Percentiles rank a stretch among this genome's conserved stretches.
phyloP scores from a whole-genome alignment of 2,113 vertebrate genomes.

The Anhinga anhinga region DNA sequence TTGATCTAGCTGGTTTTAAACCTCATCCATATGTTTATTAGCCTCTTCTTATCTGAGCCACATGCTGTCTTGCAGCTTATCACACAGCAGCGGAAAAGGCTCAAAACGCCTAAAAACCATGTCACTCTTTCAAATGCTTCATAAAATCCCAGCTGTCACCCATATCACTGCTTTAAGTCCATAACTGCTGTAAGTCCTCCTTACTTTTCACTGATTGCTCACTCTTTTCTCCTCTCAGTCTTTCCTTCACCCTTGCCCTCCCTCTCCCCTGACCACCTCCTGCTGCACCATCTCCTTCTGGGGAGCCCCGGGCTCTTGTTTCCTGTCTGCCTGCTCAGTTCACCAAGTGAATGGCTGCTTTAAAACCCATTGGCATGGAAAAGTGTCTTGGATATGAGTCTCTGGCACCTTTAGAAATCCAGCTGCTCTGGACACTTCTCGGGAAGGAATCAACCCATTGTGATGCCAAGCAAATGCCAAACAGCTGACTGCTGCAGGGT shows the following conservation, averaged over 20 bases:
- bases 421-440: background rate
- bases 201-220: background rate
- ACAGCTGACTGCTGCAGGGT: background rate
- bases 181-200: background rate
- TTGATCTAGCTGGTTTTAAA: slow-evolving; percentile 30
- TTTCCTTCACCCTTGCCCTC: background rate
- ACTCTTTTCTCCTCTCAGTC: background rate
- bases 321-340: background rate
- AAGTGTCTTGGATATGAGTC: background rate
- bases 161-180: background rate
- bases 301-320: background rate
- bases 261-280: background rate
- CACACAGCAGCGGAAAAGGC: background rate
- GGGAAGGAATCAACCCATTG: background rate
- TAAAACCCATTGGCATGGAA: background rate
- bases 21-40: slow-evolving; percentile 48
- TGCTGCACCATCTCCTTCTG: background rate
- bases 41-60: slow-evolving; percentile 4
- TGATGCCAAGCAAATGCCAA: background rate
- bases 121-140: background rate
- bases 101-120: background rate
- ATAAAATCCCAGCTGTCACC: background rate
- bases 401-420: background rate
- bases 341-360: background rate
- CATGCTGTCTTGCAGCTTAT: background rate